Conservation (phyloP, 2,113 vertebrate genomes). For the Hyperoodon ampullatus region DNA sequence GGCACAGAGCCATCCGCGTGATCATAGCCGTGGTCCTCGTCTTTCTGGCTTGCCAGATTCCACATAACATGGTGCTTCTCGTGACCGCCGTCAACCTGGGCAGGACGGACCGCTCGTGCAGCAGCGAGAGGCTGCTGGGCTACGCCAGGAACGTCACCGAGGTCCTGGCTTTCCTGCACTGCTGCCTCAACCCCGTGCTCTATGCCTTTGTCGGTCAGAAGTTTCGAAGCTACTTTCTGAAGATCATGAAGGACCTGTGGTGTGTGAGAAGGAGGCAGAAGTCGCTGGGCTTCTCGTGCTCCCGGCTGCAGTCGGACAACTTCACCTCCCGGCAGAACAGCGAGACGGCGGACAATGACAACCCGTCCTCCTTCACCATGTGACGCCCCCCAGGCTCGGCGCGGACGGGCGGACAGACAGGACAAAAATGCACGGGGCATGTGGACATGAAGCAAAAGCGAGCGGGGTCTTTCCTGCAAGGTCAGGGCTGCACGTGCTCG, state of each 20-base stretch:
- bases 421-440: rapidly evolving
- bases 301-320: slow-evolving; percentile 84
- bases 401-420: rapidly evolving
- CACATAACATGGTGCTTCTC: slow-evolving; percentile 90
- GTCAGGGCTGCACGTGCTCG: rapidly evolving
- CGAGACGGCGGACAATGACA: slow-evolving; percentile 84
- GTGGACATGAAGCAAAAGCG: background rate
- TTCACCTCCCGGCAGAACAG: slow-evolving; percentile 84
- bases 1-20: slow-evolving; percentile 92
- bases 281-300: slow-evolving; percentile 74
- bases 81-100: slow-evolving; percentile 81
- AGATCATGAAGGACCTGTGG: slow-evolving; percentile 88
- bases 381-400: slow-evolving; percentile 49
- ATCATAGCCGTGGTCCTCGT: slow-evolving; percentile 90
- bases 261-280: slow-evolving; percentile 84
- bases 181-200: slow-evolving; percentile 94
- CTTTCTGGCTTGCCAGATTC: slow-evolving; percentile 92
- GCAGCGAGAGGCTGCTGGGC: background rate
- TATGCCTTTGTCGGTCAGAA: slow-evolving; percentile 95
- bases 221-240: slow-evolving; percentile 93
- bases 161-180: slow-evolving; percentile 93
- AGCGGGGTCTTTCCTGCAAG: rapidly evolving
- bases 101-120: slow-evolving; percentile 70
- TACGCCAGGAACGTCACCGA: slow-evolving; percentile 81
- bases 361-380: slow-evolving; percentile 90